Conservation (phyloP, 2,113 vertebrate genomes). For the Pogonocichla stellata region DNA sequence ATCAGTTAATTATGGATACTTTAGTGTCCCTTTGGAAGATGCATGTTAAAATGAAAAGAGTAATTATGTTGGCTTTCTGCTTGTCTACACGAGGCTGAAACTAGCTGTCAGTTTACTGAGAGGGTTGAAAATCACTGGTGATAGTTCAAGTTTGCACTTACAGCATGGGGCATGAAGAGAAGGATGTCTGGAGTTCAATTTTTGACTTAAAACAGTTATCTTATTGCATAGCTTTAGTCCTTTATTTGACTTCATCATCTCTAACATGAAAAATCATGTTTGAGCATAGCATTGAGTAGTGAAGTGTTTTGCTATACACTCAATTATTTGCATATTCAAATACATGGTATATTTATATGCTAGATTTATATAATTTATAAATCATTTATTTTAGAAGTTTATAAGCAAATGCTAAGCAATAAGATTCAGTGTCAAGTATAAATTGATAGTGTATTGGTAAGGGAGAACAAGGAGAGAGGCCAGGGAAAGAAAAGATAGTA, state of each 20-base stretch:
- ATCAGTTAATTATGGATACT: background rate
- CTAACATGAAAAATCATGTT: background rate
- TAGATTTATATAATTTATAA: background rate
- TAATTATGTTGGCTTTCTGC: background rate
- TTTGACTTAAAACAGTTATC: background rate
- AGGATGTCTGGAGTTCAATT: background rate
- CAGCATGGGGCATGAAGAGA: background rate
- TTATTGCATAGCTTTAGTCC: background rate
- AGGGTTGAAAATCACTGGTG: background rate
- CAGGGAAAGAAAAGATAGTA: background rate
- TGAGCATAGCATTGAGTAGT: background rate
- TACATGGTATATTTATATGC: background rate
- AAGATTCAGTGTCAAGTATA: background rate
- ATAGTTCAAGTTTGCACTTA: background rate
- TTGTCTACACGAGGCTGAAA: background rate
- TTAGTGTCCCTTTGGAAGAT: background rate
- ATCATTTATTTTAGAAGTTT: background rate
- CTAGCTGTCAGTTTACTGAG: background rate
- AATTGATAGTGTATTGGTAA: background rate
- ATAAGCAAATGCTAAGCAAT: background rate
- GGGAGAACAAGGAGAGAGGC: background rate
- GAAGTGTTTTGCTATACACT: background rate
- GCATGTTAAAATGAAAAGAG: background rate
- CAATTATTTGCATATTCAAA: background rate
- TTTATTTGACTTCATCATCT: background rate